phyloP scores from a whole-genome alignment of 2,113 vertebrate species.

The Carassius gibelio region DNA sequence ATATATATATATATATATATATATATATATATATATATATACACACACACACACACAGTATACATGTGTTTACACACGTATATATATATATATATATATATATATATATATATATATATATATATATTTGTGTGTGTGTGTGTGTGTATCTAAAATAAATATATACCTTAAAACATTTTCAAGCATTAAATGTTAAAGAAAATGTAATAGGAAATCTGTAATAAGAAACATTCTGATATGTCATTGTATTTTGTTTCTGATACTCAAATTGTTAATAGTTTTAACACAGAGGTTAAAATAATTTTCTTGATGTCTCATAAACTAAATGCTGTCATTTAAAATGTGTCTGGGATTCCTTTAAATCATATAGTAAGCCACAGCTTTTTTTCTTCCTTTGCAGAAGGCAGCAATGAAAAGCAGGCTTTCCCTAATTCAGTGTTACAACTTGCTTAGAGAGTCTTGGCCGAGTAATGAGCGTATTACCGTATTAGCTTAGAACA shows the following conservation, averaged over 20 bases:
- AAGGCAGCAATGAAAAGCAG: conserved; percentile 33
- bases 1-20: too few species aligned
- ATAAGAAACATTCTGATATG: neutral
- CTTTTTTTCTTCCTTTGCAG: neutral
- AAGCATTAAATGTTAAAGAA: neutral
- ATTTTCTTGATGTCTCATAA: conserved; percentile 31
- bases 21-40: too few species aligned
- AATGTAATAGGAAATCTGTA: neutral
- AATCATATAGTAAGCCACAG: neutral
- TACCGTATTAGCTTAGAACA: conserved; percentile 24
- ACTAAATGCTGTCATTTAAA: conserved; percentile 34
- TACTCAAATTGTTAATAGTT: neutral
- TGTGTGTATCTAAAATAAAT: too few species aligned
- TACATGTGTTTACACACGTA: too few species aligned
- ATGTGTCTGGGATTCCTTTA: conserved; percentile 10
- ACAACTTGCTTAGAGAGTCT: neutral
- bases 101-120: too few species aligned
- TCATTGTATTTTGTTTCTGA: neutral
- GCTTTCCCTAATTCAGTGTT: conserved; percentile 17
- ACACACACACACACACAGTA: too few species aligned
- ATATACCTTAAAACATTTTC: neutral
- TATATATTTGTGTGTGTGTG: too few species aligned
- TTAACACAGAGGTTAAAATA: neutral
- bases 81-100: too few species aligned
- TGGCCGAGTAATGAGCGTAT: conserved; percentile 19